Evolutionary conservation across 2,888 invertebrate genomes (phyloP).

Genomic region (Heliconius sara): DNA sequence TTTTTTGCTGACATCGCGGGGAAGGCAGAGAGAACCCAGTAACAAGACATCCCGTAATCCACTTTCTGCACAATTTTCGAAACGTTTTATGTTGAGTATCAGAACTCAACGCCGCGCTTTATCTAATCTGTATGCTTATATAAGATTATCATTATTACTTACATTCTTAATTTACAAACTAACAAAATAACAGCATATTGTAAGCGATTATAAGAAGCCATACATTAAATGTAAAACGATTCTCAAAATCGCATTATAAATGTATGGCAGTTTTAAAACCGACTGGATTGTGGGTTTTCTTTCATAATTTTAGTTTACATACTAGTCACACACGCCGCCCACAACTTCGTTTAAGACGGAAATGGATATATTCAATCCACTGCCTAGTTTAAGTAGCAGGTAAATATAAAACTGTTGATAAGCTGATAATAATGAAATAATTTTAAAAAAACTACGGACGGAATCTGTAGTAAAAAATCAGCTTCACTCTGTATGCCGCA

Average conservation of each 20-base stretch:
- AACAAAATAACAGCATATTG: not conserved
- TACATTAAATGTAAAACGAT: slow-evolving; percentile 43
- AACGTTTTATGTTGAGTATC: not conserved
- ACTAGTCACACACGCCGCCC: too few relatives aligned
- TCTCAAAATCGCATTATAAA: slow-evolving; percentile 46
- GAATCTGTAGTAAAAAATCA: too few relatives aligned
- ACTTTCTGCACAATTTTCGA: not conserved
- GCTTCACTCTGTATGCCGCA: too few relatives aligned
- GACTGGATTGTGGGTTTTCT: slow-evolving; percentile 10
- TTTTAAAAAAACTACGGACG: too few relatives aligned
- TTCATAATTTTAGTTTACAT: not conserved
- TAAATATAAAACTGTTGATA: too few relatives aligned
- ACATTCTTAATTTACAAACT: not conserved
- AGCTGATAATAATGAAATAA: too few relatives aligned
- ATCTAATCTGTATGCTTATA: too few relatives aligned
- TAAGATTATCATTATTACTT: not conserved
- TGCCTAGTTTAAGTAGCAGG: too few relatives aligned
- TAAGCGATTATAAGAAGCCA: slow-evolving; percentile 36
- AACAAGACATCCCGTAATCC: too few relatives aligned
- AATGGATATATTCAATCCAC: not conserved
- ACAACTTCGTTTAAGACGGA: not conserved
- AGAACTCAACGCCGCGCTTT: too few relatives aligned
- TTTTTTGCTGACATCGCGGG: not conserved
- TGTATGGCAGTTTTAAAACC: slow-evolving; percentile 42
- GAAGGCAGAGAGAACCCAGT: not conserved